Evolutionary conservation across 2,113 vertebrate genomes (phyloP).

Genomic region (Strix aluco): DNA sequence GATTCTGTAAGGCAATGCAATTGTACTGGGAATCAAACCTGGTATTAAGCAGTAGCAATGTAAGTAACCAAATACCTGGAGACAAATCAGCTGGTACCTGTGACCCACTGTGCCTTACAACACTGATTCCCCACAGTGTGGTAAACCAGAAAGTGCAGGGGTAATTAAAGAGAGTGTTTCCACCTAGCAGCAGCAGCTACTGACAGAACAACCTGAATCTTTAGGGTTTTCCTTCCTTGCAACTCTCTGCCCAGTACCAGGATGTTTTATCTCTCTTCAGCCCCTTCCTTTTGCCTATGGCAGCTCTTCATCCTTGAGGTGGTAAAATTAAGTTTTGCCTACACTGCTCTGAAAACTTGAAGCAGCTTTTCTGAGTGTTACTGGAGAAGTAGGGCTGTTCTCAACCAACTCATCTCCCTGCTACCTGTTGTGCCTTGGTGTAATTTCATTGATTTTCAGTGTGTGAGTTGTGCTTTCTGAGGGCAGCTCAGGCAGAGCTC

Average conservation of each 20-base stretch:
- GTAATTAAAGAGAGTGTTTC: neutral
- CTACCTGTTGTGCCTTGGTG: neutral
- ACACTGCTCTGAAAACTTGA: neutral
- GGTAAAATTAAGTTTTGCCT: neutral
- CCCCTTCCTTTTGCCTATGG: neutral
- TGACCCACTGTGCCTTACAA: neutral
- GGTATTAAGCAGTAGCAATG: neutral
- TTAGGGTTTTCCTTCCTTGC: neutral
- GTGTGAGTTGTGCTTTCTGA: neutral
- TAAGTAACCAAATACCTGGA: neutral
- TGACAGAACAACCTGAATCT: neutral
- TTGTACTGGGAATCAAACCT: neutral
- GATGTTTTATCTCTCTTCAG: neutral
- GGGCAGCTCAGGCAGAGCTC: neutral
- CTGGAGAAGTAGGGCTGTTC: neutral
- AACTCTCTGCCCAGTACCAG: neutral
- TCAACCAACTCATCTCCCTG: accelerated
- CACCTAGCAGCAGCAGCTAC: neutral
- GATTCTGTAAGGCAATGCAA: neutral
- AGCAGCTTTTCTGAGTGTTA: neutral
- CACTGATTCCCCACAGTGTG: neutral
- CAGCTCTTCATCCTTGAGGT: neutral
- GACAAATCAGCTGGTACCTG: neutral
- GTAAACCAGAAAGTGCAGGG: neutral
- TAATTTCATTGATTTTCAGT: neutral